These are phyloP conservation scores for Vulpes lagopus DNA, from an alignment of 2,113 vertebrate species.

Conservation along the genomic window DNA sequence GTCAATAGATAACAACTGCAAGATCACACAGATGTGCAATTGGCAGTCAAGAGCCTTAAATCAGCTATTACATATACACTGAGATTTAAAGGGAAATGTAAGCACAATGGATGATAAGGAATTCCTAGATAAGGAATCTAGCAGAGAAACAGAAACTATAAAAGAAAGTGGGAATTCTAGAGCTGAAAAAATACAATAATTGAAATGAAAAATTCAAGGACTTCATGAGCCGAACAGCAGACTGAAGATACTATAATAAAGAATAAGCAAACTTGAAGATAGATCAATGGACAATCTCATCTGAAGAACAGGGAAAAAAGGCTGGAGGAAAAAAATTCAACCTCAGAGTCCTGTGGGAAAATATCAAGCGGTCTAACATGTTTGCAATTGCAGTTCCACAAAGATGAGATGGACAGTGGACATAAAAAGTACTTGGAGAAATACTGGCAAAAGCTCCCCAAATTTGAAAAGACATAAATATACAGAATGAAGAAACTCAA, in stretches of 20 bases:
- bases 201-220: neutral
- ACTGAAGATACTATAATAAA: neutral
- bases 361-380: neutral
- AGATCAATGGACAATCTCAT: neutral
- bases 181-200: neutral
- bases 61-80: neutral
- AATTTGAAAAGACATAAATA: neutral
- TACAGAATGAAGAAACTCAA: neutral
- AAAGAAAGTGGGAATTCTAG: neutral
- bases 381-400: neutral
- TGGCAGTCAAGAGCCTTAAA: neutral
- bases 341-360: neutral
- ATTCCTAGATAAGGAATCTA: neutral
- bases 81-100: neutral
- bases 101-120: neutral
- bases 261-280: neutral
- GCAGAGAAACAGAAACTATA: neutral
- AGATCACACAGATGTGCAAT: neutral
- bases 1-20: neutral
- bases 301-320: neutral
- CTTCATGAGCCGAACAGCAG: neutral
- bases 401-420: neutral
- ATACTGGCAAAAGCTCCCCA: neutral
- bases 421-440: neutral
- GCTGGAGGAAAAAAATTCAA: neutral